Conservation (phyloP, 1,140 invertebrate species). For the Microplitis demolitor region DNA sequence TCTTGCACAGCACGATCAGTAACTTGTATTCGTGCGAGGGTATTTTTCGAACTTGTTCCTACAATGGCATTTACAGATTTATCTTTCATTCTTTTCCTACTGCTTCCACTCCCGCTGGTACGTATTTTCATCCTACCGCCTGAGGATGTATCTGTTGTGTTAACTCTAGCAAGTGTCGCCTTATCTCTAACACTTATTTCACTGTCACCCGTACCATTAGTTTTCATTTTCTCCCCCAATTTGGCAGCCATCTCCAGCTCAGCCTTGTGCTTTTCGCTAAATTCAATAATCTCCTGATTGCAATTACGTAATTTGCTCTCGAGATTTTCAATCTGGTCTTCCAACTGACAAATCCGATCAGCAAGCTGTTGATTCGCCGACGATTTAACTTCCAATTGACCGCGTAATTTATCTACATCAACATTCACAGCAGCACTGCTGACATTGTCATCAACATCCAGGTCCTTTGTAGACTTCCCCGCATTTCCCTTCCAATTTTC, state of each 20-base stretch:
- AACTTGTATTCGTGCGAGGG: not conserved
- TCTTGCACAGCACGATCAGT: conserved; percentile 14
- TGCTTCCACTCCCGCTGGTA: too few species aligned
- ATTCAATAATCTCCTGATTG: conserved; percentile 36
- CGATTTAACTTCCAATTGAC: conserved; percentile 42
- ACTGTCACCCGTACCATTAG: not conserved
- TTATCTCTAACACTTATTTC: too few species aligned
- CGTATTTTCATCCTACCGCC: too few species aligned
- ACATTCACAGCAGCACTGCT: conserved; percentile 65
- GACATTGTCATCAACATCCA: conserved; percentile 40
- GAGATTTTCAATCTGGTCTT: conserved; percentile 39
- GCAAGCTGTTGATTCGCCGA: conserved; percentile 42
- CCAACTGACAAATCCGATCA: conserved; percentile 35
- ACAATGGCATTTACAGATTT: conserved; percentile 2
- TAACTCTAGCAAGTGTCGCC: too few species aligned
- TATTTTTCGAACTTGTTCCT: not conserved
- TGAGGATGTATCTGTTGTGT: too few species aligned
- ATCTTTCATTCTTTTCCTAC: not conserved
- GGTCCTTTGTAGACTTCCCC: conserved; percentile 27
- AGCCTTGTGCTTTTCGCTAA: conserved; percentile 12
- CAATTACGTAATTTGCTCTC: conserved; percentile 27
- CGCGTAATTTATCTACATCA: conserved; percentile 51
- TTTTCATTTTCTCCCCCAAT: not conserved
- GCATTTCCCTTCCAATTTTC: conserved; percentile 39
- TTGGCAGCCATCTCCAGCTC: conserved; percentile 8